These are phyloP conservation scores for Chelonia mydas DNA, from an alignment of 2,797 vertebrate genomes.

Conservation along the genomic window DNA sequence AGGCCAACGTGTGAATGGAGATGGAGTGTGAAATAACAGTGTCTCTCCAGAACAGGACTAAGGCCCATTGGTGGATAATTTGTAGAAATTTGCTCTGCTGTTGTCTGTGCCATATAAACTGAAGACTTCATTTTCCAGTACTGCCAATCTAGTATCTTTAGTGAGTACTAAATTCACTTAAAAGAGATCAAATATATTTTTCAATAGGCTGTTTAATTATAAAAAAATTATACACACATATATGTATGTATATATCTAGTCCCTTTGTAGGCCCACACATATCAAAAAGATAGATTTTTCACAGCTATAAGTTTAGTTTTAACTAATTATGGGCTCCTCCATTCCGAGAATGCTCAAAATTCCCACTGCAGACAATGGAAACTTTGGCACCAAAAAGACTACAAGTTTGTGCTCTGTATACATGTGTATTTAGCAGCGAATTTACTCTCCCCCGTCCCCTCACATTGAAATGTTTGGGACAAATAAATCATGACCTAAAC, in stretches of 20 bases:
- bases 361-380: background rate
- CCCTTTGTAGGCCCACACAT: background rate
- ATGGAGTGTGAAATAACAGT: conserved; percentile 54
- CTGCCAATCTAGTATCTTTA: background rate
- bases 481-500: background rate
- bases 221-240: background rate
- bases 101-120: background rate
- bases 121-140: conserved; percentile 30
- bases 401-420: background rate
- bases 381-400: background rate
- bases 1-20: conserved; percentile 10
- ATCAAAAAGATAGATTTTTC: background rate
- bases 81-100: conserved; percentile 31
- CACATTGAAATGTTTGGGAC: background rate
- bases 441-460: background rate
- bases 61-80: conserved; percentile 57
- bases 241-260: background rate
- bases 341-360: background rate
- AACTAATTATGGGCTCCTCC: background rate
- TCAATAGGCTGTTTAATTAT: background rate
- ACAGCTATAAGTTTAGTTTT: background rate
- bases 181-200: conserved; percentile 4
- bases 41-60: conserved; percentile 45
- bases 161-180: background rate
- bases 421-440: background rate